Conservation (phyloP, 2,888 invertebrate species). For the Yponomeuta evonymella region DNA sequence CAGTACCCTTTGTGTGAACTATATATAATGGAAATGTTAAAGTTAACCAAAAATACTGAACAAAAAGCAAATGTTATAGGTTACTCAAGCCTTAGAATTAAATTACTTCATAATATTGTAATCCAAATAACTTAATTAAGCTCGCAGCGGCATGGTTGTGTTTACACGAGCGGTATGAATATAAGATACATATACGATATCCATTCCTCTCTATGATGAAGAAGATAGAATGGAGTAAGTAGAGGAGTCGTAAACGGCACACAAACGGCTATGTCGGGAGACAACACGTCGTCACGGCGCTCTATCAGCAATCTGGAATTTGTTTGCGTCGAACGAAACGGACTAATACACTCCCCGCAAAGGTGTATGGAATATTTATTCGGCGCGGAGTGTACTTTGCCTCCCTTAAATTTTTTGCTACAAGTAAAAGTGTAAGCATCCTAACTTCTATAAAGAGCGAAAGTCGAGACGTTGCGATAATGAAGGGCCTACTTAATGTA, state of each 20-base stretch:
- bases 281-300: background rate
- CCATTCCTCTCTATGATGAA: background rate
- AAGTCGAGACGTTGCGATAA: constrained; percentile 40
- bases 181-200: background rate
- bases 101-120: background rate
- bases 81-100: too few species aligned
- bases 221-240: background rate
- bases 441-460: constrained; percentile 27
- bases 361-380: constrained; percentile 8
- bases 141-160: background rate
- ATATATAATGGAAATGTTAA: too few species aligned
- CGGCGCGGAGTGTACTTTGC: background rate
- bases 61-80: too few species aligned
- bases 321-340: constrained; percentile 2
- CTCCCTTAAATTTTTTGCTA: background rate
- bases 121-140: background rate
- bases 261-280: background rate
- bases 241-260: background rate
- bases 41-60: too few species aligned
- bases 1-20: too few species aligned
- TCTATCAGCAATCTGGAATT: constrained; percentile 9
- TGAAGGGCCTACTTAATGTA: constrained; percentile 43
- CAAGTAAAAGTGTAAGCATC: constrained; percentile 13
- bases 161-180: background rate
- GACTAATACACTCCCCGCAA: background rate